These are phyloP conservation scores for Loripinus fragilis DNA, from an alignment of 2,888 invertebrate species.

Conservation along the genomic window DNA sequence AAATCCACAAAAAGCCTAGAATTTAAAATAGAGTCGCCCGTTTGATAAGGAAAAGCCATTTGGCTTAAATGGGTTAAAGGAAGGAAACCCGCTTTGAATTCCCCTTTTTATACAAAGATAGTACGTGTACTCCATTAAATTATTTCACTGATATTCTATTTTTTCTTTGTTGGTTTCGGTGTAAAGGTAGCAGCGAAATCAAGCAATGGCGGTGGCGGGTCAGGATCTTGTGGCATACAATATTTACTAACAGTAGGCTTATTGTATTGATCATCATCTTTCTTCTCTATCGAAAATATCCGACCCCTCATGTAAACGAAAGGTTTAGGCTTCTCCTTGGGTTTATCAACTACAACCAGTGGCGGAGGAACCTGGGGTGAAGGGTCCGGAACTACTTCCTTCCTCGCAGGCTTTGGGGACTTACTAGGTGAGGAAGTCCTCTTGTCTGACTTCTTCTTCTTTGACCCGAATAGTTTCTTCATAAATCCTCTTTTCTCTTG, in stretches of 20 bases:
- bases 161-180: constrained; percentile 31
- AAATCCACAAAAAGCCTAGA: too few species aligned
- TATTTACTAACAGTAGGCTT: constrained; percentile 60
- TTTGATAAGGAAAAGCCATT: too few species aligned
- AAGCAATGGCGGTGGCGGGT: constrained; percentile 45
- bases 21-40: too few species aligned
- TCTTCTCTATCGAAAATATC: constrained; percentile 74
- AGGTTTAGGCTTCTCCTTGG: constrained; percentile 69
- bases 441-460: constrained; percentile 72
- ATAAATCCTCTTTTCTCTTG: constrained; percentile 72
- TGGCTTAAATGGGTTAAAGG: too few species aligned
- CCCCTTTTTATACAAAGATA: too few species aligned
- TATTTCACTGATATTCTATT: too few species aligned
- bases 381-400: constrained; percentile 45
- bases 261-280: constrained; percentile 52
- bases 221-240: constrained; percentile 43
- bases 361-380: constrained; percentile 39
- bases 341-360: constrained; percentile 45
- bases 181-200: constrained; percentile 59
- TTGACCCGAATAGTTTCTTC: constrained; percentile 74
- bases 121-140: too few species aligned
- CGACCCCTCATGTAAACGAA: constrained; percentile 77
- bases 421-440: constrained; percentile 54
- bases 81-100: too few species aligned
- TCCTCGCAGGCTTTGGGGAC: constrained; percentile 53